phyloP scores from a whole-genome alignment of 1,140 invertebrate genomes.

The Brachionus rotundiformis region DNA sequence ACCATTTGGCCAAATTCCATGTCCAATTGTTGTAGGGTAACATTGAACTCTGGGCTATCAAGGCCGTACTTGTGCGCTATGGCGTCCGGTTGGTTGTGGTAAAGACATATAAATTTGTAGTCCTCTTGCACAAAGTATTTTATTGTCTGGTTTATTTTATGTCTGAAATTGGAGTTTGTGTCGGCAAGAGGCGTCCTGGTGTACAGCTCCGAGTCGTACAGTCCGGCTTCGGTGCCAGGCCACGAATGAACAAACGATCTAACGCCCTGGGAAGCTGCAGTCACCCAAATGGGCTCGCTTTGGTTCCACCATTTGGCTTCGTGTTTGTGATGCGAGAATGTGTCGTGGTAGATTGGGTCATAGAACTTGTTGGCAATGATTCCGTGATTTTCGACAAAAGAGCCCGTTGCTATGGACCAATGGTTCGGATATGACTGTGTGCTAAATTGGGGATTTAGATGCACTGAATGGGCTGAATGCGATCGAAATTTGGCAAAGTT shows the following conservation, averaged over 20 bases:
- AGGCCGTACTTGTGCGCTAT: slow-evolving; percentile 44
- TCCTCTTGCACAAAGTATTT: background rate
- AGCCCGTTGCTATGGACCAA: slow-evolving; percentile 42
- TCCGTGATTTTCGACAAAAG: slow-evolving; percentile 41
- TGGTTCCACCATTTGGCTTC: slow-evolving; percentile 45
- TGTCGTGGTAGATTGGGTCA: slow-evolving; percentile 39
- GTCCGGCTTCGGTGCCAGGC: slow-evolving; percentile 14
- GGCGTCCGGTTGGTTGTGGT: slow-evolving; percentile 42
- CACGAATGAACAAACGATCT: slow-evolving; percentile 11
- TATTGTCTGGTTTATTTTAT: slow-evolving; percentile 26
- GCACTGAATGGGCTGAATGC: background rate
- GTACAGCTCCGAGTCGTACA: background rate
- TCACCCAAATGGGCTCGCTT: slow-evolving; percentile 32
- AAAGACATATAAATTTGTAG: slow-evolving; percentile 13
- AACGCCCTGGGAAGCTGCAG: slow-evolving; percentile 1
- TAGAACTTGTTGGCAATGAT: slow-evolving; percentile 48
- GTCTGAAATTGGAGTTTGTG: background rate
- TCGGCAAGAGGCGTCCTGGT: background rate
- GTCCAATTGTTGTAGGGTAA: slow-evolving; percentile 46
- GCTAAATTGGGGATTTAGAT: slow-evolving; percentile 38
- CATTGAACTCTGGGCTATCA: slow-evolving; percentile 28
- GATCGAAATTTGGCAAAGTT: background rate
- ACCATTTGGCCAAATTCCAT: slow-evolving; percentile 11
- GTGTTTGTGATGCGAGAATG: slow-evolving; percentile 7
- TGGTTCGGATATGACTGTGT: slow-evolving; percentile 43